A percentile compares a stretch with the other conserved stretches of the same genome.
Conservation (phyloP, 2,888 invertebrate genomes). For the Mallateleia sp. region DNA sequence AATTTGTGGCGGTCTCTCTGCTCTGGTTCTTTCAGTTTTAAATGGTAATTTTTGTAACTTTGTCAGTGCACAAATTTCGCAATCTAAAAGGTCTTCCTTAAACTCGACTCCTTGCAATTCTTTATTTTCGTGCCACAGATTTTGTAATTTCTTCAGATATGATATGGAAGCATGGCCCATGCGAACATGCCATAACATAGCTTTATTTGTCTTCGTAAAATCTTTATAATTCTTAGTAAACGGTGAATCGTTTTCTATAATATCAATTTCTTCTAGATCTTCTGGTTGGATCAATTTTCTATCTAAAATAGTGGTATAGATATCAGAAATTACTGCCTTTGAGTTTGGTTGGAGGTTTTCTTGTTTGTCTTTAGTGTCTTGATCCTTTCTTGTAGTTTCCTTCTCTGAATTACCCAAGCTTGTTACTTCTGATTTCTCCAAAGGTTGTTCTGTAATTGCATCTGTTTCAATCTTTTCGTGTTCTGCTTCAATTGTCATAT, state of each 20-base stretch:
- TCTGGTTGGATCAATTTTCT: constrained; percentile 29
- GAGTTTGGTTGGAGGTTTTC: too few species aligned
- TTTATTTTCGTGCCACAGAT: neutral
- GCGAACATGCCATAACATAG: neutral
- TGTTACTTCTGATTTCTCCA: too few species aligned
- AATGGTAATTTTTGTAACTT: neutral
- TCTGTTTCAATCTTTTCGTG: too few species aligned
- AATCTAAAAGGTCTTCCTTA: neutral
- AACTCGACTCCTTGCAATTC: neutral
- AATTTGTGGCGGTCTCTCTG: constrained; percentile 6
- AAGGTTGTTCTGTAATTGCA: too few species aligned
- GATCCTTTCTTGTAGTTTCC: too few species aligned
- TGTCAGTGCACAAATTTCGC: neutral
- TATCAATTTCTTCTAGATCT: constrained; percentile 5
- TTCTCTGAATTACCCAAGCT: too few species aligned
- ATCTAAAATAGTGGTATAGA: too few species aligned
- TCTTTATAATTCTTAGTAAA: constrained; percentile 54
- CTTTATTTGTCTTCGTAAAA: neutral
- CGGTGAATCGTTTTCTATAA: neutral
- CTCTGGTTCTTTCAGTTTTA: neutral
- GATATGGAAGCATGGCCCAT: neutral
- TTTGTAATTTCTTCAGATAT: neutral
- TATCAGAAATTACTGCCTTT: too few species aligned
- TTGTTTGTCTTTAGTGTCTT: too few species aligned
- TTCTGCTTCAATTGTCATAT: too few species aligned